Evolutionary conservation across 37 sponge, comb jelly and placozoan genomes (phyloP), one percentile per base, ranked within the genome.

Genomic region (Beroe ovata): DNA sequence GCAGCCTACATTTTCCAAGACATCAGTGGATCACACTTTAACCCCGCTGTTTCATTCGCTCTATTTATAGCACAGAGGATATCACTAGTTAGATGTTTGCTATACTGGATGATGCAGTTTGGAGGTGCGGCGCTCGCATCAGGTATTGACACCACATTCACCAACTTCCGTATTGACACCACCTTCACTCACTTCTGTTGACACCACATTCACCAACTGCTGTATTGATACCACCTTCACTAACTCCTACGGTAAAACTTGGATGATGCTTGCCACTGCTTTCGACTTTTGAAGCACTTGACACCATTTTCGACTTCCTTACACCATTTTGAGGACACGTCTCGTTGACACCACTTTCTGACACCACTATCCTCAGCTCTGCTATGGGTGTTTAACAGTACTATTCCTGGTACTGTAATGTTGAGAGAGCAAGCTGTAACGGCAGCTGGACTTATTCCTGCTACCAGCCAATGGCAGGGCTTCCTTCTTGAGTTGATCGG

Each of bases 21-120:
- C 28, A 77, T 77, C 28, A 47, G 58, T 36, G 84, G 84, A 38
- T 30, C 84, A 16, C 84, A 77, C 22, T 39, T 77, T 39, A 77
- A 77, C 58, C 84, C 84, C 1, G 84, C 84, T 26, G 84, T 77
- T 23, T 77, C 84, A 2, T 35, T 77, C 14, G 42, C 84, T 3
- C 25, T 77, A 25, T 77, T 77, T 36, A 8, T 77, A 16, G 84
- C 25, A 32, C 84, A 77, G 58, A 77, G 84, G 58, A 77, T 77
- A 1, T 77, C 84, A 0, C 84, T 77, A 6, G 58, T 42, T 3
- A 38, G 84, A 4, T 47, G 47, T 16, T 39, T 77, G n/a, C 22
- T 77, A 14, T 77, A 77, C 54, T 77, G 84, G 84, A 36, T 36
- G 0, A 77, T 77, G 84, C 84, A 77, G 58, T 16, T 77, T 0